Base-by-base conservation (phyloP, 2,797 vertebrate genomes). In the Coregonus suidteri region DNA sequence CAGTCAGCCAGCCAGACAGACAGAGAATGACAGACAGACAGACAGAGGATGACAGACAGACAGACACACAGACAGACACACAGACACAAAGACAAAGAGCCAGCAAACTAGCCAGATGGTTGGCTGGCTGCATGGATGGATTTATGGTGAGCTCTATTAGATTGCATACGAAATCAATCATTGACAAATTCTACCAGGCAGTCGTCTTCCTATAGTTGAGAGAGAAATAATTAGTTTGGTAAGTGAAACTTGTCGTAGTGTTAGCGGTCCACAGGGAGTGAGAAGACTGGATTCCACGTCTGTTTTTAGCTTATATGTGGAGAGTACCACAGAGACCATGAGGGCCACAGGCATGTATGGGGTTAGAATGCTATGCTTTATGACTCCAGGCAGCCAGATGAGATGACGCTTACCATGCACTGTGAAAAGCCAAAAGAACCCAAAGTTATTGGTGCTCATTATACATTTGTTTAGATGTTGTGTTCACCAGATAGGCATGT, bases 281-380 rank as follows among this genome's bases (percentile, higher is more conserved):
- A 54, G 9, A 18, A 31, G 13, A 53, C 73, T 75, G 68, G 67
- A 75, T 80, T 77, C 54, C 69, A 59, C 53, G 67, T 73, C 59
- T 76, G 73, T 54, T 80, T 80, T 75, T 75, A 73, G 72, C 37
- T 53, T 80, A 53, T 80, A 74, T 73, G 73, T 73, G 73, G 73
- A 75, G 56, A 41, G 41, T 31, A 69, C 73, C 78, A 66, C 78
- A 78, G 78, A 80, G 69, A 62, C 73, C 82, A 78, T 34, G 37
- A 62, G 65, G 56, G 47, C 82, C 82, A 75, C 82, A 83, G 76
- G 78, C 79, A 83, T 78, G 76, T 68, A 20, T 54, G 77, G 82
- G 78, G 68, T 80, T 75, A 72, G 62, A 73, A 75, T 72, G 75
- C 72, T 77, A 41, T 64, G 75, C 75, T 67, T 74, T 64, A 69